phyloP scores from a whole-genome alignment of 2,888 invertebrate genomes.

The Sympetrum striolatum region DNA sequence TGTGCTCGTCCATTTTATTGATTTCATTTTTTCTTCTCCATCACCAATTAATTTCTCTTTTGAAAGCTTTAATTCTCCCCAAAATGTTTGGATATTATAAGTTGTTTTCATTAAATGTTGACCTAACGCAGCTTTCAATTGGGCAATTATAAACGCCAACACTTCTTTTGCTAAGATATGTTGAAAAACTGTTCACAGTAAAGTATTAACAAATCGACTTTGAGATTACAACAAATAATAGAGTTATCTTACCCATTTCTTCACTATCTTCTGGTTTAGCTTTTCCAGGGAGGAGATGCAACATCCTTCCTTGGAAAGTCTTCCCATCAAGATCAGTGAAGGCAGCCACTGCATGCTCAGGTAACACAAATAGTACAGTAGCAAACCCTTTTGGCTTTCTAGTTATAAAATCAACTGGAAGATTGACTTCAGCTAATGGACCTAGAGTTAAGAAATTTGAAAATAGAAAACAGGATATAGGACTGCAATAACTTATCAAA shows the following conservation, averaged over 20 bases:
- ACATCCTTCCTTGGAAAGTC: constrained; percentile 87
- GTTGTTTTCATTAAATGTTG: too few relatives aligned
- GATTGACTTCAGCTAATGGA: constrained; percentile 82
- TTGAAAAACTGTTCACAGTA: neutral
- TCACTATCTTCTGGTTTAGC: constrained; percentile 59
- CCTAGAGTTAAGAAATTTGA: constrained; percentile 62
- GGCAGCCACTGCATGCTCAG: constrained; percentile 92
- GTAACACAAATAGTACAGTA: constrained; percentile 89
- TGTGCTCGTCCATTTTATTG: too few relatives aligned
- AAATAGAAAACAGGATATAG: neutral
- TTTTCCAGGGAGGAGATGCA: constrained; percentile 91
- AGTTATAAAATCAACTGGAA: constrained; percentile 84
- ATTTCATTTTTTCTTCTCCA: too few relatives aligned
- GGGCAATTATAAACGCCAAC: too few relatives aligned
- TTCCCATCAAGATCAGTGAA: constrained; percentile 90
- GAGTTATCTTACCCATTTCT: neutral
- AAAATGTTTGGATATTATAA: too few relatives aligned
- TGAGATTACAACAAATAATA: neutral
- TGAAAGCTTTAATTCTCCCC: too few relatives aligned
- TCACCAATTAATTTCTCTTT: too few relatives aligned
- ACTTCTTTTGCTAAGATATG: neutral
- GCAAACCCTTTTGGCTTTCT: constrained; percentile 84
- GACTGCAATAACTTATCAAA: neutral
- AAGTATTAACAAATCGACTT: neutral
- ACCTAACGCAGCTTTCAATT: too few relatives aligned